Conservation (phyloP, 2,113 vertebrate species). For the Porphyrio hochstetteri region DNA sequence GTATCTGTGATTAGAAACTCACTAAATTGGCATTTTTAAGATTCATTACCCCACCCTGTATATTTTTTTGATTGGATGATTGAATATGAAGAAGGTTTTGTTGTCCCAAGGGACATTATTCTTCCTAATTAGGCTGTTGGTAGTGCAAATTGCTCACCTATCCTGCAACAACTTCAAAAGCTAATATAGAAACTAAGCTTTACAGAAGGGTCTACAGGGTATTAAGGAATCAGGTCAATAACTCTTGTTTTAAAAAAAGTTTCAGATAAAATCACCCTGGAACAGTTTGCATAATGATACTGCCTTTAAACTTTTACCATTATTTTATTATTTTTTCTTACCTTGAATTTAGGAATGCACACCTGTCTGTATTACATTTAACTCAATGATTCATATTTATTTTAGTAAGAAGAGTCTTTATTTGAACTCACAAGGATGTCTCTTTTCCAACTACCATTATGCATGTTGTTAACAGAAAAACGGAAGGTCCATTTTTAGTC, state of each 20-base stretch:
- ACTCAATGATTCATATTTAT: not conserved
- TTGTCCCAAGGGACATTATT: conserved; percentile 29
- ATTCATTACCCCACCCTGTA: conserved; percentile 57
- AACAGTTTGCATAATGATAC: not conserved
- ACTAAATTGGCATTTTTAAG: conserved; percentile 75
- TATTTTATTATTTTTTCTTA: not conserved
- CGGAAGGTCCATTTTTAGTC: not conserved
- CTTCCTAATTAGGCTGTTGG: conserved; percentile 68
- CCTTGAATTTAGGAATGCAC: not conserved
- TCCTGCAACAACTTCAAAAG: conserved; percentile 68
- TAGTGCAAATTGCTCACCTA: conserved; percentile 57
- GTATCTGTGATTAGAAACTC: conserved; percentile 76
- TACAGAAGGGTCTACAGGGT: conserved; percentile 48
- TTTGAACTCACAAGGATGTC: not conserved
- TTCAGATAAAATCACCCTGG: conserved; percentile 11
- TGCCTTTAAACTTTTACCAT: not conserved
- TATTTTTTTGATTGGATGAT: conserved; percentile 57
- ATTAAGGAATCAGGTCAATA: conserved; percentile 71
- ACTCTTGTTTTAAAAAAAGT: conserved; percentile 48
- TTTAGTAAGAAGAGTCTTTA: not conserved
- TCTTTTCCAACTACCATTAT: not conserved
- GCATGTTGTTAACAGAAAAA: not conserved
- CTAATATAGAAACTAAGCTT: conserved; percentile 40
- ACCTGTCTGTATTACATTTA: not conserved
- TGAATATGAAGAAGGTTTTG: conserved; percentile 52